Evolutionary conservation across 2,113 vertebrate genomes (phyloP).

Genomic region (Rattus norvegicus): GRCr8 NC_086034.1:47657501-47658000

Average conservation of each 20-base stretch:
- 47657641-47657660: conserved; percentile 36
- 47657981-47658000: conserved; percentile 60
- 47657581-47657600: not conserved
- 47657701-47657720: conserved; percentile 64
- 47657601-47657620: conserved; percentile 26
- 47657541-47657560: not conserved
- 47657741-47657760: conserved; percentile 73
- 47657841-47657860: not conserved
- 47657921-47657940: conserved; percentile 66
- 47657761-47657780: conserved; percentile 71
- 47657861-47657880: not conserved
- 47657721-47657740: conserved; percentile 85
- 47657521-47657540: not conserved
- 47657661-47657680: conserved; percentile 68
- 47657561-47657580: not conserved
- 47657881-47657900: not conserved
- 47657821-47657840: conserved; percentile 74
- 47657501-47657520: not conserved
- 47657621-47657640: conserved; percentile 57
- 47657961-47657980: conserved; percentile 59
- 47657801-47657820: conserved; percentile 82
- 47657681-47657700: conserved; percentile 73
- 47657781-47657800: conserved; percentile 86
- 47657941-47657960: conserved; percentile 71
- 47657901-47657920: conserved; percentile 51